phyloP scores from a whole-genome alignment of 2,888 invertebrate species.

The Ormyrus thymus region DNA sequence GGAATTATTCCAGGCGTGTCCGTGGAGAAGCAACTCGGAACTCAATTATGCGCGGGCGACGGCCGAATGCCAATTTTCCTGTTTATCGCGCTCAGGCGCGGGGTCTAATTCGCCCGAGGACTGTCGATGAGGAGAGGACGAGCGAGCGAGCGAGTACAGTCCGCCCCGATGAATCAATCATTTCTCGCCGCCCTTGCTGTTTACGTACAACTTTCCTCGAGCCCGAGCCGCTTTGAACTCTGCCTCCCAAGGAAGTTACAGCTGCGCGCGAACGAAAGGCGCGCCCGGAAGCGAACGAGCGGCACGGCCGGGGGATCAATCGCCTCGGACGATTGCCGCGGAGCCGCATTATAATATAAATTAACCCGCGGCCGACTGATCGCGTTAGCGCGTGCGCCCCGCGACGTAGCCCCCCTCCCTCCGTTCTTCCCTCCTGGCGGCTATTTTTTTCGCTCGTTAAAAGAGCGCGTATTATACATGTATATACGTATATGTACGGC shows the following conservation, averaged over 20 bases:
- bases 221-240: neutral
- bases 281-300: neutral
- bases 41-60: slow-evolving; percentile 71
- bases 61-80: slow-evolving; percentile 70
- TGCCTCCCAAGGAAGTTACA: neutral
- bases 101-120: slow-evolving; percentile 63
- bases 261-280: neutral
- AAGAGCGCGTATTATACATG: neutral
- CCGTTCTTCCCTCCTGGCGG: neutral
- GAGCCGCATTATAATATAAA: slow-evolving; percentile 47
- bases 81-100: slow-evolving; percentile 55
- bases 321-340: slow-evolving; percentile 62
- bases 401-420: neutral
- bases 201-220: no score
- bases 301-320: slow-evolving; percentile 55
- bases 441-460: slow-evolving; percentile 13
- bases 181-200: no score
- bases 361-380: slow-evolving; percentile 31
- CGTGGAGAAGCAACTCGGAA: slow-evolving; percentile 67
- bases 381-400: slow-evolving; percentile 9
- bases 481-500: neutral
- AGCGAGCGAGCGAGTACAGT: neutral
- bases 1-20: slow-evolving; percentile 70
- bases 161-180: neutral
- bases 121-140: slow-evolving; percentile 54